Base-by-base conservation (phyloP, 2,113 vertebrate genomes). In the Andinoacara biseriatus region DNA sequence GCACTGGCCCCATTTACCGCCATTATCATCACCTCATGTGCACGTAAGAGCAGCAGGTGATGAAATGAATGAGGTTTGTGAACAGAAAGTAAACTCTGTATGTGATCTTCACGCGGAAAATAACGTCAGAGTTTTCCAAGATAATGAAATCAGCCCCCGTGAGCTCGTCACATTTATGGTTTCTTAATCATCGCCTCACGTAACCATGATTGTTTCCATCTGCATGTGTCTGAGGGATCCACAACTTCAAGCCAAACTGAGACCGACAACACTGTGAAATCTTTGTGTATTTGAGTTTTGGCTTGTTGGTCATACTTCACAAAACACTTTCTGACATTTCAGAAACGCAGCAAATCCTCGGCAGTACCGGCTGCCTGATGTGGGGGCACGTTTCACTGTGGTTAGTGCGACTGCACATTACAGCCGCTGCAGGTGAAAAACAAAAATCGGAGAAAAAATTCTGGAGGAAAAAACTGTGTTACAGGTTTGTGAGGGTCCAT, bases 1-100 rank as follows among this genome's bases (percentile, higher is more conserved):
- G 61, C 9, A 65, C 38, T 56, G 49, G 60, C 65, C 79, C 67
- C 65, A 83, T 90, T 86, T 85, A 65, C 72, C 6, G 13, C 59
- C 74, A 85, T 89, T 52, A 81, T 74, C 74, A 26, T 60, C 81
- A 58, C 59, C 69, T 78, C 33, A 46, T 3, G 46, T 83, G 85
- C 85, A 58, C 14, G 54, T 79, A 79, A 86, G 57, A 83, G 87
- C 35, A 60, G 46, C 72, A 29, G 76, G 22, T 40, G 58, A 56
- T 40, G 59, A 60, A 20, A 75, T 3, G n/a, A 78, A 74, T 26
- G n/a, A n/a, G n/a, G n/a, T n/a, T n/a, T n/a, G n/a, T 22, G 74
- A 82, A 43, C 17, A 74, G 29, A 43, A 35, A 58, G 58, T 6
- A 58, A 61, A 46, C 31, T 26, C 35, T 52, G 20, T 13, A 58